Base-by-base conservation (phyloP, 1,140 invertebrate species). In the Bombus soroeensis region DNA sequence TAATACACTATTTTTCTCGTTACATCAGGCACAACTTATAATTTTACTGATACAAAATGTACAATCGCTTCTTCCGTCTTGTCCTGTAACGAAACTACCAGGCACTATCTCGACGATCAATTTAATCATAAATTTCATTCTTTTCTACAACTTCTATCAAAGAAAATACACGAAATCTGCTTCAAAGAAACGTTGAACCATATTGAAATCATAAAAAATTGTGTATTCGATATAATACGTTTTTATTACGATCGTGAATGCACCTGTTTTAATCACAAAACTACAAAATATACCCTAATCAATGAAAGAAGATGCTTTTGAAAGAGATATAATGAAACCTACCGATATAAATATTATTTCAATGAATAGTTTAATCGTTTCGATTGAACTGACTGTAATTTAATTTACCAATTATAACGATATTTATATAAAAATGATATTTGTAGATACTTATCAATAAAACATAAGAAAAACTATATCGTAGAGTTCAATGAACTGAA, bases 141-240 rank as follows among this genome's bases (percentile, higher is more conserved):
- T 89, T 5, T 90, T 91, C 39, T 83, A 64, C 43, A 71, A 86
- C 13, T 89, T 91, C 15, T 91, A 89, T 39, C 32, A 62, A n/a
- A 82, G 57, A 12, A 43, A 4, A 3, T 91, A 91, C 18, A 62
- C 22, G 0, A 74, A 70, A 74, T 3, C 34, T 3, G 13, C 59
- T 0, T 1, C 70, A 32, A 74, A 78, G 57, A 53, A 25, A 43
- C 43, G 18, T 10, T 74, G n/a, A 76, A 59, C 1, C 39, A n/a
- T 43, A 32, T 12, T 1, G 2, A 39, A 32, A 5, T 43, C 34
- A 12, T 28, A 10, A 4, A 28, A 28, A 59, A 62, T 53, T 53
- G 28, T n/a, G 10, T n/a, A 62, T 62, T 53, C 0, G 6, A 53
- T 53, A 53, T 22, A 18, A 53, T 53, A 53, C 18, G 18, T 22